These are phyloP conservation scores for Cheilosia urbana DNA, from an alignment of 2,888 invertebrate genomes.

Conservation along the genomic window DNA sequence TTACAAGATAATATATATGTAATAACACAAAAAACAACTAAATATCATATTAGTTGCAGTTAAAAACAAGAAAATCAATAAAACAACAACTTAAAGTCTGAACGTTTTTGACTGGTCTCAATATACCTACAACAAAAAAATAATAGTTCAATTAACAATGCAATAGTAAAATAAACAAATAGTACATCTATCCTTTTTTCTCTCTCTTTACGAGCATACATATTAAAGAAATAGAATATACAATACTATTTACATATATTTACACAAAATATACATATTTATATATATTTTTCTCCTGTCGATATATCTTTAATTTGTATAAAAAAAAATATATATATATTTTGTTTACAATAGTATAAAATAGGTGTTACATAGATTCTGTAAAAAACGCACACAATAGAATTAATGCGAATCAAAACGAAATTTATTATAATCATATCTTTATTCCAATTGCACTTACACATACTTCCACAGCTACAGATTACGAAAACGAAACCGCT, in stretches of 20 bases:
- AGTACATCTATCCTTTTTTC: constrained; percentile 59
- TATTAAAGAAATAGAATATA: constrained; percentile 68
- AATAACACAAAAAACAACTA: constrained; percentile 42
- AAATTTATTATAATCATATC: constrained; percentile 19
- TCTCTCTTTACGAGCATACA: constrained; percentile 44
- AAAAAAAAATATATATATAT: constrained; percentile 33
- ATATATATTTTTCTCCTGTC: constrained; percentile 68
- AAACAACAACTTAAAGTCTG: constrained; percentile 78
- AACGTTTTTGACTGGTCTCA: constrained; percentile 83
- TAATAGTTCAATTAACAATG: constrained; percentile 50
- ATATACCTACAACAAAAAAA: constrained; percentile 45
- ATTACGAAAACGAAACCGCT: constrained; percentile 46
- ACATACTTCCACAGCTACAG: not conserved
- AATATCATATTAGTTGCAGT: constrained; percentile 74
- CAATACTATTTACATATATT: constrained; percentile 73
- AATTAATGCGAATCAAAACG: constrained; percentile 44
- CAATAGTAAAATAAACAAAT: constrained; percentile 63
- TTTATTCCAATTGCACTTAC: constrained; percentile 38
- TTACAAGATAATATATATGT: constrained; percentile 16
- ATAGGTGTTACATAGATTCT: constrained; percentile 34
- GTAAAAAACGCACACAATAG: constrained; percentile 47
- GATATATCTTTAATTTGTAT: constrained; percentile 52
- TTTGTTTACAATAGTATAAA: constrained; percentile 68
- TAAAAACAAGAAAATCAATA: constrained; percentile 74
- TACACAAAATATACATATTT: constrained; percentile 70